Evolutionary conservation across 2,113 vertebrate genomes (phyloP), one percentile per base, ranked within the genome.

Genomic region (Spea multiplicata): DNA sequence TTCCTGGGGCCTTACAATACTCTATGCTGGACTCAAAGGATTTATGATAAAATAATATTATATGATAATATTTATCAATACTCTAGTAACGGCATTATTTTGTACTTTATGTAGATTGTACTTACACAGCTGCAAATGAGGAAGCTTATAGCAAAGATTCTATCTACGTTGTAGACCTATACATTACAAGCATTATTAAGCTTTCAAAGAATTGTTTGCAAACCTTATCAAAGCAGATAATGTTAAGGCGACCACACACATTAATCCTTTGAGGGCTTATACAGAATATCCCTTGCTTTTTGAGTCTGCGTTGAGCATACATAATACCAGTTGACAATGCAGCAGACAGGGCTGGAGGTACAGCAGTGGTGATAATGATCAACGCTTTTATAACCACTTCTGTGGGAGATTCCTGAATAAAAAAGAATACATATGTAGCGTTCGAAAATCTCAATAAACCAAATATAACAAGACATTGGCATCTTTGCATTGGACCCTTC

Each of bases 201-300:
- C 50, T 52, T 52, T 52, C 2, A 52, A 59, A 30, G 30, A 30
- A 2, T 1, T 30, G 46, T 47, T 47, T 0, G 44, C 86, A 45
- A 84, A 91, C 90, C 87, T 93, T 92, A 86, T 91, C 91, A 76
- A 92, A 91, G 83, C 89, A 91, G 67, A 91, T 82, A 0, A 93
- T 88, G 86, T 91, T 92, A 73, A 92, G 84, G 50, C 89, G 89
- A 7, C 91, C 89, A 0, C 89, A 92, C 76, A 89, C 86, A 46
- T 91, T 92, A 85, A 92, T 91, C 76, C 87, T 88, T 74, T 92
- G 86, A 0, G 90, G 90, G 4, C 87, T 90, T 75, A 91, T 85
- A 52, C 90, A 91, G 84, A 91, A 92, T 62, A 90, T 89, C 8
- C 82, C 82, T 82, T 84, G 87, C 5, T 78, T 86, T 82, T 84